A percentile compares a stretch with the other conserved stretches of the same genome.
These are phyloP conservation scores for Vipera latastei DNA, from an alignment of 2,797 vertebrate genomes.

Conservation along the genomic window DNA sequence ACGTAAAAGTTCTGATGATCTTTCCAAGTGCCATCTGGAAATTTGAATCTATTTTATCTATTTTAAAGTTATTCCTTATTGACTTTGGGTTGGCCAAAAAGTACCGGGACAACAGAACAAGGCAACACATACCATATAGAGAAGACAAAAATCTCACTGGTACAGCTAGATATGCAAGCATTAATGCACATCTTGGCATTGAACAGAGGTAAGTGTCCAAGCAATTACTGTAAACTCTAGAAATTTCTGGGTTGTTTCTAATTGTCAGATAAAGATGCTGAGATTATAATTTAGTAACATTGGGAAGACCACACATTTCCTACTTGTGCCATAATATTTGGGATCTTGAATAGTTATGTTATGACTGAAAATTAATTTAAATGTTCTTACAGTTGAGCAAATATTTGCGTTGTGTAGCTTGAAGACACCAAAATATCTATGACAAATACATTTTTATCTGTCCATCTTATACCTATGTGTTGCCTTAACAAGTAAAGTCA, in stretches of 20 bases:
- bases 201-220: slow-evolving; percentile 88
- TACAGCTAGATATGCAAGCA: slow-evolving; percentile 98
- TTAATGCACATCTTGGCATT: slow-evolving; percentile 98
- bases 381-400: not conserved
- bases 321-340: not conserved
- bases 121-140: slow-evolving; percentile 99
- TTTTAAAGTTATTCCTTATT: slow-evolving; percentile 98
- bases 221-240: not conserved
- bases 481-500: not conserved
- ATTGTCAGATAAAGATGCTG: not conserved
- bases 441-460: not conserved
- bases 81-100: slow-evolving; percentile 99
- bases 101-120: slow-evolving; percentile 98
- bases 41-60: slow-evolving; percentile 67
- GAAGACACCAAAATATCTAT: not conserved
- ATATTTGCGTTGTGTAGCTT: not conserved
- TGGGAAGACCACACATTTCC: not conserved
- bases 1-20: slow-evolving; percentile 13
- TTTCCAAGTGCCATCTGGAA: not conserved
- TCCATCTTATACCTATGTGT: not conserved
- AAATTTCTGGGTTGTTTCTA: not conserved
- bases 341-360: slow-evolving; percentile 4
- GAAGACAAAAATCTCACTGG: slow-evolving; percentile 99
- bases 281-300: not conserved
- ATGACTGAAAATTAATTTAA: not conserved